Evolutionary conservation across 2,113 vertebrate genomes (phyloP).

Genomic region (Amphiprion percula): DNA sequence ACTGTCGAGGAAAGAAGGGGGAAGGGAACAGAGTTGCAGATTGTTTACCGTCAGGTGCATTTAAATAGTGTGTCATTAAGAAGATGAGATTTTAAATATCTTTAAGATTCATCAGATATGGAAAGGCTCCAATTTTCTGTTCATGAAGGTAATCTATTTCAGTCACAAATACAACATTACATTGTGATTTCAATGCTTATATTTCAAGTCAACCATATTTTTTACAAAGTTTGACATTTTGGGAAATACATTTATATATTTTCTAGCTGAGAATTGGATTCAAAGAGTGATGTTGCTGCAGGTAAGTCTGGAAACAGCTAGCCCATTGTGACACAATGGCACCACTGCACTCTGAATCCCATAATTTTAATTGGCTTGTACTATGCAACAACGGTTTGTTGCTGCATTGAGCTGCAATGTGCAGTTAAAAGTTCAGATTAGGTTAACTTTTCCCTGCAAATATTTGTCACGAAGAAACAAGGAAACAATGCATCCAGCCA

Average conservation of each 20-base stretch:
- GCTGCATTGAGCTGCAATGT: too few species aligned
- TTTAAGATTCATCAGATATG: background rate
- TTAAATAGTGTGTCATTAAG: background rate
- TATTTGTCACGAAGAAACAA: too few species aligned
- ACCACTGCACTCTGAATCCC: too few species aligned
- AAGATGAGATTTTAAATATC: background rate
- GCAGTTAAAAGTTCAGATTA: too few species aligned
- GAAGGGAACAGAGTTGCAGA: slow-evolving; percentile 29
- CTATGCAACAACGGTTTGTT: too few species aligned
- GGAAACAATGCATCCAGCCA: too few species aligned
- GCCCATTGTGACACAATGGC: too few species aligned
- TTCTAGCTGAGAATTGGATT: background rate
- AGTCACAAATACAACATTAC: background rate
- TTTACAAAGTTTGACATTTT: background rate
- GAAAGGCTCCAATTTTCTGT: background rate
- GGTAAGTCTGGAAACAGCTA: background rate
- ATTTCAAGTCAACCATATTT: background rate
- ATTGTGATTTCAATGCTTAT: background rate
- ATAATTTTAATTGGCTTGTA: too few species aligned
- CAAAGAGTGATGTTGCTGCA: background rate
- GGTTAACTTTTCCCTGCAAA: too few species aligned
- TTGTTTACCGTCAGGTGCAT: slow-evolving; percentile 10
- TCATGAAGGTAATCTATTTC: background rate
- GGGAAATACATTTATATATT: background rate
- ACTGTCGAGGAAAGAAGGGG: slow-evolving; percentile 7